phyloP scores from a whole-genome alignment of 2,888 invertebrate species.

The Volucella inflata region DNA sequence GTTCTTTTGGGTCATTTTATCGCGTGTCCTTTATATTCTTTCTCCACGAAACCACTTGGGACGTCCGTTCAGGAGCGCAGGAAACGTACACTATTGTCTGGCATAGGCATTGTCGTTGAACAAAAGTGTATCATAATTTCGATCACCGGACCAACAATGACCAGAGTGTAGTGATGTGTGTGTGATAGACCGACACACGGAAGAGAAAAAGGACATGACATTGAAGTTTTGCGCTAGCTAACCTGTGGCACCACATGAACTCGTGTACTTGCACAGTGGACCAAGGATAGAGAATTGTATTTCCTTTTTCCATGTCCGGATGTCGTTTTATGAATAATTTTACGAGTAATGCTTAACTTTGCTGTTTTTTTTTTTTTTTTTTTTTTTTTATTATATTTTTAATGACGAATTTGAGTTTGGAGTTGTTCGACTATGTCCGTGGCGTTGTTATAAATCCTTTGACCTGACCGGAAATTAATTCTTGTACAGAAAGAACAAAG shows the following conservation, averaged over 20 bases:
- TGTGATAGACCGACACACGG: slow-evolving; percentile 14
- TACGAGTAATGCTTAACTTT: not conserved
- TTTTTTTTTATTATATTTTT: slow-evolving; percentile 11
- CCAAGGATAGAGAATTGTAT: slow-evolving; percentile 43
- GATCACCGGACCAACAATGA: slow-evolving; percentile 55
- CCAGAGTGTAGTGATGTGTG: slow-evolving; percentile 45
- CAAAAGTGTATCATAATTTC: slow-evolving; percentile 74
- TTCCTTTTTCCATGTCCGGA: slow-evolving; percentile 52
- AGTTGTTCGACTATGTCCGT: slow-evolving; percentile 5
- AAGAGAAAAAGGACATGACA: slow-evolving; percentile 23
- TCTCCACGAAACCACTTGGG: slow-evolving; percentile 57
- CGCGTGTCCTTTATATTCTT: slow-evolving; percentile 70
- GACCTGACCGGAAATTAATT: slow-evolving; percentile 47
- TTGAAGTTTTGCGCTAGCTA: slow-evolving; percentile 41
- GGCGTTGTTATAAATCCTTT: slow-evolving; percentile 35
- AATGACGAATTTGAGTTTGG: slow-evolving; percentile 1
- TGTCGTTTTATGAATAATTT: slow-evolving; percentile 45
- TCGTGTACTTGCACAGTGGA: slow-evolving; percentile 18
- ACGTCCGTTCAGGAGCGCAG: slow-evolving; percentile 62
- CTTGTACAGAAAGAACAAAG: not conserved
- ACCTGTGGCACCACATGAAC: slow-evolving; percentile 31
- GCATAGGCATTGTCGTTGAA: slow-evolving; percentile 59
- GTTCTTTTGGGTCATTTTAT: slow-evolving; percentile 48
- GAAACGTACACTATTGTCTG: slow-evolving; percentile 73
- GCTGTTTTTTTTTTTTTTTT: not conserved